A percentile compares a stretch with the other conserved stretches of the same genome.
phyloP scores from a whole-genome alignment of 23 tunicate genomes.

The Oikopleura albicans region DNA sequence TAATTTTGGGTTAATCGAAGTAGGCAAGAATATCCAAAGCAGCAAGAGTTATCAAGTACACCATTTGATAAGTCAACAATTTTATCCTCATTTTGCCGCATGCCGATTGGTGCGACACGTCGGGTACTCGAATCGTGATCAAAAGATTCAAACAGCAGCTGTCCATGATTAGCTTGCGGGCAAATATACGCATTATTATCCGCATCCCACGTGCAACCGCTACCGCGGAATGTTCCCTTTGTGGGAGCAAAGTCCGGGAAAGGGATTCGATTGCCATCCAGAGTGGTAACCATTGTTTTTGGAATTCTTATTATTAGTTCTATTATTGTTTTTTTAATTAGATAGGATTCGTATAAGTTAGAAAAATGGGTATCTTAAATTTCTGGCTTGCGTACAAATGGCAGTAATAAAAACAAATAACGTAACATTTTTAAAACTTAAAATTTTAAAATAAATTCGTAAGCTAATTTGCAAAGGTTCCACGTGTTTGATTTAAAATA shows the following conservation, averaged over 20 bases:
- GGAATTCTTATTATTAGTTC: too few relatives aligned
- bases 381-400: too few relatives aligned
- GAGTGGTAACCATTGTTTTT: constrained; percentile 13
- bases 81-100: not conserved
- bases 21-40: constrained; percentile 11
- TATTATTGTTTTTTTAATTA: too few relatives aligned
- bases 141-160: not conserved
- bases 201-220: not conserved
- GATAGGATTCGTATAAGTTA: too few relatives aligned
- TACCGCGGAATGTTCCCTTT: not conserved
- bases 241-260: constrained; percentile 1
- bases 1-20: not conserved
- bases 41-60: not conserved
- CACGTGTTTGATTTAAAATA: too few relatives aligned
- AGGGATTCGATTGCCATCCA: not conserved
- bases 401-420: too few relatives aligned
- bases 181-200: not conserved
- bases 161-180: not conserved
- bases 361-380: too few relatives aligned
- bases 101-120: constrained; percentile 8
- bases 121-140: not conserved
- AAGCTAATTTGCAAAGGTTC: too few relatives aligned
- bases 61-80: not conserved
- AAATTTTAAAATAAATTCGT: too few relatives aligned
- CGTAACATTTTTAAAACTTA: too few relatives aligned